Conservation (phyloP, 2,797 vertebrate species). For the Sebastes wilsoni region DNA sequence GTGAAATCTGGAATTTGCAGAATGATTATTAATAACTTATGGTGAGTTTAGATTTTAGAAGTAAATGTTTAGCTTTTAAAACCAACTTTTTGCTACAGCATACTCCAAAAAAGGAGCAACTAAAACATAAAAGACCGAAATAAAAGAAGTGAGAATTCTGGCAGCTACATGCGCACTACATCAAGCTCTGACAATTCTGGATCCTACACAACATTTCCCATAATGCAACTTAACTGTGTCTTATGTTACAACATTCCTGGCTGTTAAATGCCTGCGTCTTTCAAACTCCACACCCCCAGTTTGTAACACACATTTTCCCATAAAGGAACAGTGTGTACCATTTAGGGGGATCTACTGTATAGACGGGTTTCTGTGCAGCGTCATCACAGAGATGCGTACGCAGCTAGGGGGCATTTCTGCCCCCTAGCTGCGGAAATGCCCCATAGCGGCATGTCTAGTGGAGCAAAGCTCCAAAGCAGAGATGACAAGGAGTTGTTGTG, state of each 20-base stretch:
- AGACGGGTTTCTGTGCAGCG: no score
- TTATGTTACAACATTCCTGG: background rate
- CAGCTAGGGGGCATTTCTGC: no score
- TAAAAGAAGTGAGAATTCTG: background rate
- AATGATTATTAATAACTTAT: background rate
- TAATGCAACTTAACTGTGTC: background rate
- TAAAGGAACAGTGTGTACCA: no score
- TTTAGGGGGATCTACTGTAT: no score
- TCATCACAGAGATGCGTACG: no score
- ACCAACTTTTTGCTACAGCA: background rate
- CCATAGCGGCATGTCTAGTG: no score
- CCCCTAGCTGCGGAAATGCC: no score
- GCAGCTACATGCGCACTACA: background rate
- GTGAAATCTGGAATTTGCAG: slow-evolving; percentile 4
- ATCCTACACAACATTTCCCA: background rate
- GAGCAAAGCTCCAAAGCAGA: no score
- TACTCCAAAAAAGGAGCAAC: background rate
- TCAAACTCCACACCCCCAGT: no score
- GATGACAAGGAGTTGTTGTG: no score
- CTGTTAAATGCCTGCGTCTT: no score
- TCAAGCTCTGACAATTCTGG: background rate
- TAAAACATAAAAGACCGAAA: background rate
- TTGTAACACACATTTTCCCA: no score
- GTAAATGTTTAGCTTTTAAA: background rate
- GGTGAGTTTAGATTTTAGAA: background rate